These are phyloP conservation scores for Tiliqua scincoides DNA, from an alignment of 2,113 vertebrate genomes.

Conservation along the genomic window DNA sequence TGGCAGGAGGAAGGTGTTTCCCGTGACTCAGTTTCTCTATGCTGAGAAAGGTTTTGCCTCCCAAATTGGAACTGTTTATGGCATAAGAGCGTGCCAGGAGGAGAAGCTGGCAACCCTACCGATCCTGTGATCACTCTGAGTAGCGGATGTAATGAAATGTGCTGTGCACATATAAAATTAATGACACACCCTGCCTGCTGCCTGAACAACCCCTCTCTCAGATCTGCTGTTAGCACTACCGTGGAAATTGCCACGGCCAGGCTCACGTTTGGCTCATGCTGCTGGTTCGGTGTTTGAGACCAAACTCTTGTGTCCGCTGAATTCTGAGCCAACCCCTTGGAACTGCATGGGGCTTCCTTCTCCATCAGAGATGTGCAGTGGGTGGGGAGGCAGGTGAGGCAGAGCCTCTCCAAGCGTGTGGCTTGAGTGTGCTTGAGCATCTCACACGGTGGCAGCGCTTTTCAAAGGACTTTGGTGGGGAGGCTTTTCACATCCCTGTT, in stretches of 20 bases:
- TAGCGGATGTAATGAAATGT: no score
- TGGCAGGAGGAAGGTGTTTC: background rate
- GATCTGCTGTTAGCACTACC: background rate
- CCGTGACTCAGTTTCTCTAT: background rate
- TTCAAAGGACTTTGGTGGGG: no score
- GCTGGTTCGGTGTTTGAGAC: background rate
- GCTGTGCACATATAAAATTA: no score
- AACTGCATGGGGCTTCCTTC: background rate
- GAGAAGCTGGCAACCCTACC: background rate
- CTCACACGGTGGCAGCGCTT: no score
- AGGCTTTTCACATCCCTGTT: background rate
- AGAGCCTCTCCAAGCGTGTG: no score
- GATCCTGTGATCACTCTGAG: background rate
- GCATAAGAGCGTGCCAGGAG: background rate
- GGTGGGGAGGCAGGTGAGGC: no score
- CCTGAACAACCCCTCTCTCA: background rate
- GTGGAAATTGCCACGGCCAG: background rate
- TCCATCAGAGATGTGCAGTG: background rate
- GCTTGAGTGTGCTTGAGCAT: no score
- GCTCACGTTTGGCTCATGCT: background rate
- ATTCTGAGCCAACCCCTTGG: background rate
- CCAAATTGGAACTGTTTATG: background rate
- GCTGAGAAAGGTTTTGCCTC: background rate
- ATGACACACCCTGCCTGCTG: no score
- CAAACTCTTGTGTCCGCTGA: background rate